Evolutionary conservation across 2,113 vertebrate species (phyloP).

Genomic region (Serinus canaria): DNA sequence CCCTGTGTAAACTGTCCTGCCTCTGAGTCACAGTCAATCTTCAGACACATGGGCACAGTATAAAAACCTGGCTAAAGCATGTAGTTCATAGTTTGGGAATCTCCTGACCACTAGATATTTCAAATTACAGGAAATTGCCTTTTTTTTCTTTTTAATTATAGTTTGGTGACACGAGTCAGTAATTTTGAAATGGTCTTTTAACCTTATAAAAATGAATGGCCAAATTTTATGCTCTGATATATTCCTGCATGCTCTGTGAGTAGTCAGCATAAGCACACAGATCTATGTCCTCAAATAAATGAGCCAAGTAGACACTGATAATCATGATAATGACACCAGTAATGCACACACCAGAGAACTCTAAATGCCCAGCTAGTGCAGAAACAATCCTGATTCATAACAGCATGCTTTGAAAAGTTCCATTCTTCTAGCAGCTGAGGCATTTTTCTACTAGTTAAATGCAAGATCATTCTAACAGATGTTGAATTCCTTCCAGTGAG

Average conservation of each 20-base stretch:
- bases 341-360: constrained; percentile 21
- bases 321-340: constrained; percentile 23
- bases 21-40: not conserved
- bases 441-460: constrained; percentile 22
- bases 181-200: not conserved
- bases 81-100: not conserved
- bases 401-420: not conserved
- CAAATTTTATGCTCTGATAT: not conserved
- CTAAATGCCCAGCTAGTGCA: not conserved
- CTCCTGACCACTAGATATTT: not conserved
- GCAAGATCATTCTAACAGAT: not conserved
- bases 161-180: not conserved
- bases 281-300: constrained; percentile 29
- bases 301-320: constrained; percentile 22
- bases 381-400: not conserved
- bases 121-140: not conserved
- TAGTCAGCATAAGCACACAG: not conserved
- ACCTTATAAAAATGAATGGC: not conserved
- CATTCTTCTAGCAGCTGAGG: constrained; percentile 32
- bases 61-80: not conserved
- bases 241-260: not conserved
- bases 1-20: not conserved
- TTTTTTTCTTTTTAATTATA: no score
- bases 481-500: constrained; percentile 19
- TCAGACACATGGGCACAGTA: not conserved